Evolutionary conservation across 2,797 vertebrate species (phyloP).

Genomic region (Meriones psammophilus): DNA sequence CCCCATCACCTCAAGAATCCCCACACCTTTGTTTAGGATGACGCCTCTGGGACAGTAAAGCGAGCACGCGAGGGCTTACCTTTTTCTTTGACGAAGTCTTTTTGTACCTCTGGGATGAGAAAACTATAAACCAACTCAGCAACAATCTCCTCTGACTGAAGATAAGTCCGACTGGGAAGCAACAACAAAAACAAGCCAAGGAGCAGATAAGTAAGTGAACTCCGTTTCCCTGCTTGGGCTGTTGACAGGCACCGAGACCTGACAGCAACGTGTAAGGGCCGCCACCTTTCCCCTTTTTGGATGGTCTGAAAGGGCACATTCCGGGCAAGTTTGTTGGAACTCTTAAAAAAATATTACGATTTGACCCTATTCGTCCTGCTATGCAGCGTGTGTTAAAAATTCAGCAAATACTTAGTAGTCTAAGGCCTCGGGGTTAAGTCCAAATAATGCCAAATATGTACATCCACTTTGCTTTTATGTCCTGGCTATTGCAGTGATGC

Average conservation of each 20-base stretch:
- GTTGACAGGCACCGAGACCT: not conserved
- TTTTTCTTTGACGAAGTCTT: conserved; percentile 91
- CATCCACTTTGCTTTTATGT: not conserved
- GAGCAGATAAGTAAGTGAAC: not conserved
- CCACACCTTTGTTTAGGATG: conserved; percentile 18
- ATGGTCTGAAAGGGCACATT: conserved; percentile 32
- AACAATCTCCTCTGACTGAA: conserved; percentile 96
- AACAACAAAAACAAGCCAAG: conserved; percentile 14
- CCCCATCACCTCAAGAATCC: not conserved
- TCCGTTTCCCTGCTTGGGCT: not conserved
- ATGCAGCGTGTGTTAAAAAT: not conserved
- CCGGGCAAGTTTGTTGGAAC: not conserved
- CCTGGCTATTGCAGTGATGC: not conserved
- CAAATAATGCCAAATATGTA: not conserved
- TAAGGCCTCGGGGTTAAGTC: not conserved
- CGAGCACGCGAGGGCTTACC: conserved; percentile 88
- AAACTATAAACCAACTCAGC: conserved; percentile 96
- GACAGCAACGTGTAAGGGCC: not conserved
- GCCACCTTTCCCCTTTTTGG: not conserved
- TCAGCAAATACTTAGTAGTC: not conserved
- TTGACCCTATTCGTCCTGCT: not conserved
- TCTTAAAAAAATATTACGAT: not conserved
- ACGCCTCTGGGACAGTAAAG: conserved; percentile 25
- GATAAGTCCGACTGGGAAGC: conserved; percentile 88
- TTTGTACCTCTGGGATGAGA: conserved; percentile 95